Evolutionary conservation across 1,140 invertebrate species (phyloP).

Genomic region (Diorhabda carinulata): DNA sequence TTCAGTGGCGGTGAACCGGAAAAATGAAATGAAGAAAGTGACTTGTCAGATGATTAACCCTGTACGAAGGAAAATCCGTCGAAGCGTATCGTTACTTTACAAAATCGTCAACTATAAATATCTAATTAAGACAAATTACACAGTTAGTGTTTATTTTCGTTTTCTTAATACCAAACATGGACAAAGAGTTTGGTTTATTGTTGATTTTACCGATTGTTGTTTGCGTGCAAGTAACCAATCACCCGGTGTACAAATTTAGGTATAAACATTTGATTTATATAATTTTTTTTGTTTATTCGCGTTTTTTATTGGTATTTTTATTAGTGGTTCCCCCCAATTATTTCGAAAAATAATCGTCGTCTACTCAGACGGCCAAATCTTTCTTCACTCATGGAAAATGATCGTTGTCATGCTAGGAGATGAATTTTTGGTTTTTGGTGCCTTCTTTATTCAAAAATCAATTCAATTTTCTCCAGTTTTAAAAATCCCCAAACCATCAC

Average conservation of each 20-base stretch:
- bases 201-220: constrained; percentile 9
- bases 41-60: constrained; percentile 10
- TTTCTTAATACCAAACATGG: neutral
- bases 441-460: too few relatives aligned
- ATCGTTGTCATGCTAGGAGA: too few relatives aligned
- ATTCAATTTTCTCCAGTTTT: too few relatives aligned
- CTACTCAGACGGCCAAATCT: too few relatives aligned
- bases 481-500: too few relatives aligned
- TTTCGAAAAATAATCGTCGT: too few relatives aligned
- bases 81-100: constrained; percentile 28
- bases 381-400: too few relatives aligned
- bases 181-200: neutral
- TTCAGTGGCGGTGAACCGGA: too few relatives aligned
- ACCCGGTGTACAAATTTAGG: constrained; percentile 40
- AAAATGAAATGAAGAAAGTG: neutral
- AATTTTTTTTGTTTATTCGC: too few relatives aligned
- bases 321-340: too few relatives aligned
- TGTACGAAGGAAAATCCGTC: constrained; percentile 17
- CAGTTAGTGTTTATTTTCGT: neutral
- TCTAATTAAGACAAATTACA: constrained; percentile 15
- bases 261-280: neutral
- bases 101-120: constrained; percentile 27
- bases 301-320: too few relatives aligned
- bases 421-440: too few relatives aligned
- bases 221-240: constrained; percentile 19